Evolutionary conservation across 2,797 vertebrate genomes (phyloP).

Genomic region (Babyrousa celebensis): DNA sequence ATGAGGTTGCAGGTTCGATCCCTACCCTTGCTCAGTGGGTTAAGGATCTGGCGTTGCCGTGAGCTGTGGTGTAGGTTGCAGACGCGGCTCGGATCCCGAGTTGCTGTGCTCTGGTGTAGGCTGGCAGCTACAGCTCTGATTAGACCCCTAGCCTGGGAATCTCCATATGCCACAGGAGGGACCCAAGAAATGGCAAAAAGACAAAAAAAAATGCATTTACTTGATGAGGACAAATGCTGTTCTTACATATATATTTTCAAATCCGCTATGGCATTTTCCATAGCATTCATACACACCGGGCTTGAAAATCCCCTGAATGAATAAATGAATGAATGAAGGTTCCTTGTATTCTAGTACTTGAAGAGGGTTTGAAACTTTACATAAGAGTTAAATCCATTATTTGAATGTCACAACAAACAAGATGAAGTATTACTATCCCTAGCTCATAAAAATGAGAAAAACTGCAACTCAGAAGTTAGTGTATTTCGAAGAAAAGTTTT

Average conservation of each 20-base stretch:
- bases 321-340: neutral
- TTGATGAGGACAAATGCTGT: neutral
- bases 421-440: neutral
- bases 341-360: neutral
- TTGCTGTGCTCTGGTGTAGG: too few species aligned
- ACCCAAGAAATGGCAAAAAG: too few species aligned
- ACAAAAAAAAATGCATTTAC: neutral
- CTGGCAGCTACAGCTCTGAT: too few species aligned
- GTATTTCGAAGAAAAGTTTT: slow-evolving; percentile 50
- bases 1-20: too few species aligned
- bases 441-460: slow-evolving; percentile 48
- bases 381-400: slow-evolving; percentile 42
- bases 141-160: too few species aligned
- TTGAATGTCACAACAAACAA: slow-evolving; percentile 58
- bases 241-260: neutral
- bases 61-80: too few species aligned
- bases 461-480: slow-evolving; percentile 50
- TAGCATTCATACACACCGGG: neutral
- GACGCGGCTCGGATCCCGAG: too few species aligned
- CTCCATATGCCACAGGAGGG: too few species aligned
- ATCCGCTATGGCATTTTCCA: neutral
- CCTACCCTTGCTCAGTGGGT: too few species aligned
- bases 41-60: too few species aligned
- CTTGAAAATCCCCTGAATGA: neutral
- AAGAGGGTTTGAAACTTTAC: neutral